Evolutionary conservation across 2,113 vertebrate species (phyloP), one percentile per base, ranked within the genome.

Genomic region (Geococcyx californianus): DNA sequence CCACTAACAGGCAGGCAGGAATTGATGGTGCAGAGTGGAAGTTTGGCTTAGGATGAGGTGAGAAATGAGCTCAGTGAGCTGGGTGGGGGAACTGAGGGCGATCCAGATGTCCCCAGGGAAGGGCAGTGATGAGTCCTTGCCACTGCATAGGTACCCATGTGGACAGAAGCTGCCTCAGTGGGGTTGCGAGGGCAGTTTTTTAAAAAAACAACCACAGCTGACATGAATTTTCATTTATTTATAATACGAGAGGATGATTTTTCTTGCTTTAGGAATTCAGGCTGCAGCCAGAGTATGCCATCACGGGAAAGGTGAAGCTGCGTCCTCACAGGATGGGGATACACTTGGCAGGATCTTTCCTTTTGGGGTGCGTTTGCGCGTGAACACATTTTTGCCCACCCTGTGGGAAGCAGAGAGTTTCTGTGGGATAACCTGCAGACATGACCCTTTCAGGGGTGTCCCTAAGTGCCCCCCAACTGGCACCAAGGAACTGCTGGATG

Each of bases 351-450:
- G 67, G 21, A 12, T 31, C 63, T 83, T 94, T 60, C 45, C 79
- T 83, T 66, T 44, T 0, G 9, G 23, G 9, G 8, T 64, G 24
- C 9, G 84, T 81, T 94, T 91, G 19, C 90, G 84, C 1, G 36
- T 96, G 87, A 96, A 95, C 42, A 93, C 1, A 0, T 95, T 96
- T 84, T 69, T 95, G 60, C 95, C 95, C 51, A 94, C 92, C 45
- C 94, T 96, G 36, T 5, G 12, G 42, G 52, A 87, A 95, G 51
- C 9, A 44, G 16, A 82, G 24, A 56, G 10, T 8, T 88, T 31
- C 45, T 8, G 4, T 79, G 52, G 31, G 26, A 45, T 7, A 4
- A 38, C 13, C 10, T 11, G 3, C 11, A 12, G 28, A 13, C 19
- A 42, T 0, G 0, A 10, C 10, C 31, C 2, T 0, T 16, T 33